Conservation (phyloP, 53 echinoderm and acorn worm species). For the Paracentrotus lividus region DNA sequence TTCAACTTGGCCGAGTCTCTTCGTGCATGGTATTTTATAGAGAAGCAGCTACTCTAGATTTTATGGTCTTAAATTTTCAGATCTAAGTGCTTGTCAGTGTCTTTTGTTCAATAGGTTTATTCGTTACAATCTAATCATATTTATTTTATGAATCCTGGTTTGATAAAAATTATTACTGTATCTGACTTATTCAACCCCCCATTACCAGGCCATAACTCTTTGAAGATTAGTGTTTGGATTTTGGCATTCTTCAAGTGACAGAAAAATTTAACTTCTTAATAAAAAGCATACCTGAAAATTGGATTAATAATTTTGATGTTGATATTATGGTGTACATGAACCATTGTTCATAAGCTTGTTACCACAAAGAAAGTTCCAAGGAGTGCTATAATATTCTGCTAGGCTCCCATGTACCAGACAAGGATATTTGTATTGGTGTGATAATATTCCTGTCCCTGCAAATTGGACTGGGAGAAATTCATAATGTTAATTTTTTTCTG, state of each 20-base stretch:
- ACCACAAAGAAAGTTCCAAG: constrained; percentile 38
- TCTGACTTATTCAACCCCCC: constrained; percentile 60
- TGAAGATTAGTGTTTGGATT: background rate
- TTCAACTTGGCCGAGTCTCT: too few relatives aligned
- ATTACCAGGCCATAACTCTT: constrained; percentile 30
- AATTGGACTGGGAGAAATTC: constrained; percentile 10
- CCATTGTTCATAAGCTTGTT: constrained; percentile 31
- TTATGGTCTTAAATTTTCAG: background rate
- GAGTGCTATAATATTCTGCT: constrained; percentile 11
- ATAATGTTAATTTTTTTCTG: background rate
- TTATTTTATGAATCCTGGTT: background rate
- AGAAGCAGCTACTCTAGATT: background rate
- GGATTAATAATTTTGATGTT: too few relatives aligned
- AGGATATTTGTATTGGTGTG: background rate
- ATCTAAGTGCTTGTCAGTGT: constrained; percentile 12
- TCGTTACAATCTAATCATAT: too few relatives aligned
- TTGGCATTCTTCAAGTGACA: too few relatives aligned
- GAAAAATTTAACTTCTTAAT: background rate
- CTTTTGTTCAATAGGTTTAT: background rate
- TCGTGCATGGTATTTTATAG: background rate
- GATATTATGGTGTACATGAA: too few relatives aligned
- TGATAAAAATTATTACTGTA: background rate
- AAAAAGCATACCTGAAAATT: constrained; percentile 45
- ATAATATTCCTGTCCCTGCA: constrained; percentile 16
- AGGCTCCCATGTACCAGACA: background rate